Evolutionary conservation across 2,888 invertebrate genomes (phyloP), one percentile per base, ranked within the genome.

Genomic region (Hyposoter didymator): DNA sequence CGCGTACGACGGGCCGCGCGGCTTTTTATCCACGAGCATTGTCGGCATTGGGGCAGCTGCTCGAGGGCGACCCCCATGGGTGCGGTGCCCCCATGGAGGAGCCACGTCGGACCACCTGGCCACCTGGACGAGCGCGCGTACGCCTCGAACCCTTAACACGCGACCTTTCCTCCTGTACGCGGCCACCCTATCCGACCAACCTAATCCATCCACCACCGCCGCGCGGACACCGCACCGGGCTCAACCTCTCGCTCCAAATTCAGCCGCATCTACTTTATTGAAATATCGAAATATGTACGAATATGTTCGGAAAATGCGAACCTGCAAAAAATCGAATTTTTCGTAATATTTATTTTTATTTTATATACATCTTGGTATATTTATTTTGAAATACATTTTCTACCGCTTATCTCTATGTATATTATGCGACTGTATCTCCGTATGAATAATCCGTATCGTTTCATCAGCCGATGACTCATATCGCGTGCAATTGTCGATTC

Each of bases 71-170:
- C 93, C 93, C 93, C 93, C 92, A 93, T 93, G 90, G 91, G 90
- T 91, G 91, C 91, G 91, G 90, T 91, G 91, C 91, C 92, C 91
- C 90, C 92, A 91, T 92, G 91, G 86, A 86, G 91, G 91, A 59
- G 59, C 92, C 91, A 92, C 93, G 93, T 93, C 93, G 93, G 92
- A 93, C 91, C 93, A 93, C 93, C 93, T 93, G 93, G 93, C 90
- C 84, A 86, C 86, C 87, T 86, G 87, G 86, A 84, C 69, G 19
- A 28, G 45, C 32, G 69, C 19, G 49, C 73, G 19, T 55, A 32
- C 35, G 49, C 32, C 52, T 45, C 17, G 72, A 67, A 47, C 66
- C 82, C 82, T 55, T 72, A 78, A 82, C 82, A 82, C 85, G 85
- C 82, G 82, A 85, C 85, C 85, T 84, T 84, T 66, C 72, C 79